Conservation (phyloP, 2,113 vertebrate species). For the Lutjanus erythropterus region DNA sequence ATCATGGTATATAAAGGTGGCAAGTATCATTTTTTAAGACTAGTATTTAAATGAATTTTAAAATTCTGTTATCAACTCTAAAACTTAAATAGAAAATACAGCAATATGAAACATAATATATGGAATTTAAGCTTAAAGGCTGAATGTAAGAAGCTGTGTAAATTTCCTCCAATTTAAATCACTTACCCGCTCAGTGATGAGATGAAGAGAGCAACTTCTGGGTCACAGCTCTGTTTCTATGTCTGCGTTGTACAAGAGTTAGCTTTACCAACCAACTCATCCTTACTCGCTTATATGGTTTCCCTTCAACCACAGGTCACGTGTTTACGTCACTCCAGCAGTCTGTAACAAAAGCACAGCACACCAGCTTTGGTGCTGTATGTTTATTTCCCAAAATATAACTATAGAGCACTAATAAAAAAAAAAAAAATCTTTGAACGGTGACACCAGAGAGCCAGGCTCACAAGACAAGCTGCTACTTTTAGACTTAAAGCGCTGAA, state of each 20-base stretch:
- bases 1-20: too few relatives aligned
- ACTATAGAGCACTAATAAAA: not conserved
- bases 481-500: slow-evolving; percentile 1
- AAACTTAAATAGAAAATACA: too few relatives aligned
- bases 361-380: not conserved
- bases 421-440: not conserved
- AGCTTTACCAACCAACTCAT: slow-evolving; percentile 11
- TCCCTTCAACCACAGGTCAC: slow-evolving; percentile 66
- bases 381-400: not conserved
- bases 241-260: slow-evolving; percentile 5
- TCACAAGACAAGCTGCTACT: slow-evolving; percentile 9
- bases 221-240: not conserved
- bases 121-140: not conserved
- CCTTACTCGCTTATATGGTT: slow-evolving; percentile 68
- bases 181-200: slow-evolving; percentile 45
- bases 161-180: not conserved
- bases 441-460: not conserved
- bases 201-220: not conserved
- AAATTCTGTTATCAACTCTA: too few relatives aligned
- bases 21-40: too few relatives aligned
- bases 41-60: too few relatives aligned
- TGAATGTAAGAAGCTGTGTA: not conserved
- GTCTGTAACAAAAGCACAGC: not conserved
- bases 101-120: not conserved
- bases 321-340: slow-evolving; percentile 31